These are phyloP conservation scores for Illadopsis cleaveri DNA, from an alignment of 2,113 vertebrate genomes.

Conservation along the genomic window DNA sequence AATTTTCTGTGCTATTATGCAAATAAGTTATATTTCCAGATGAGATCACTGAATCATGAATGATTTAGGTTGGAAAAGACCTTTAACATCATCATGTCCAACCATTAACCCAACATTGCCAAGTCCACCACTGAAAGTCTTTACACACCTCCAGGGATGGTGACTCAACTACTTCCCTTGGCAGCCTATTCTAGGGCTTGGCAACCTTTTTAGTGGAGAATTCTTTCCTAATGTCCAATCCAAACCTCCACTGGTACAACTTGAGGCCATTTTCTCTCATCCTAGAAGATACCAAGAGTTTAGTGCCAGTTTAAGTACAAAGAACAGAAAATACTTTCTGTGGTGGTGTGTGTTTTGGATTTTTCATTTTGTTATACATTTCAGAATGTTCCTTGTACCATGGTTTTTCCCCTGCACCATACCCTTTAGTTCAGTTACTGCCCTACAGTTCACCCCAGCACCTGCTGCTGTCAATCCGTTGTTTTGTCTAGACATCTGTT, in stretches of 20 bases:
- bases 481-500: too few relatives aligned
- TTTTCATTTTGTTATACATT: too few relatives aligned
- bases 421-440: too few relatives aligned
- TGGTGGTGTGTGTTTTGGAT: too few relatives aligned
- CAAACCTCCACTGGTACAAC: not conserved
- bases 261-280: not conserved
- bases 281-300: not conserved
- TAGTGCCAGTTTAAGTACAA: not conserved
- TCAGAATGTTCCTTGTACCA: too few relatives aligned
- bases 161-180: not conserved
- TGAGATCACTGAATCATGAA: not conserved
- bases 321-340: not conserved
- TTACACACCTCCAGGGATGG: not conserved
- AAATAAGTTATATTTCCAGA: not conserved
- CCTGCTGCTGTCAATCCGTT: too few relatives aligned
- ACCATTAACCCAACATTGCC: not conserved
- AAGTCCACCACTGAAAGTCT: not conserved
- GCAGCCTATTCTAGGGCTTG: not conserved
- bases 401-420: too few relatives aligned
- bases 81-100: not conserved
- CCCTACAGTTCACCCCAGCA: too few relatives aligned
- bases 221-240: not conserved
- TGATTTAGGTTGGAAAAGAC: not conserved
- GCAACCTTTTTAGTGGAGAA: not conserved
- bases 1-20: not conserved